A percentile compares a stretch with the other conserved stretches of the same genome.
phyloP scores from a whole-genome alignment of 2,113 vertebrate genomes.

The Oriolus oriolus region DNA sequence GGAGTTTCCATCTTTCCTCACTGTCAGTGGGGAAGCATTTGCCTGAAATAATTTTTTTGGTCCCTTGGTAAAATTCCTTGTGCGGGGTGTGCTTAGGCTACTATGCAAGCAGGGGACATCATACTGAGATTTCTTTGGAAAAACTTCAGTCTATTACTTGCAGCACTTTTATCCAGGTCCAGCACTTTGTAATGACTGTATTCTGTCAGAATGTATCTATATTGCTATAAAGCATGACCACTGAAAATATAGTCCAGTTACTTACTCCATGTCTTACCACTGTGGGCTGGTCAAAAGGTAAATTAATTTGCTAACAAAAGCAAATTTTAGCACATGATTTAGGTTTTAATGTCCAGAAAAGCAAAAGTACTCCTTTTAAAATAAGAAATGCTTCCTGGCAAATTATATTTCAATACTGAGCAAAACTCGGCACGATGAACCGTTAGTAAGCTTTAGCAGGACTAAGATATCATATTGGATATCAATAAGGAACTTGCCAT shows the following conservation, averaged over 20 bases:
- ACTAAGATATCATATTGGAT: not conserved
- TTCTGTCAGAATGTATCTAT: not conserved
- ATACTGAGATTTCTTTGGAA: not conserved
- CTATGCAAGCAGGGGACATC: not conserved
- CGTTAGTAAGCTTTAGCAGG: not conserved
- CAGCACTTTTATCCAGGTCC: not conserved
- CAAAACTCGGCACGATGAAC: not conserved
- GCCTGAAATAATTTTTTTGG: not conserved
- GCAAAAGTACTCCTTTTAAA: not conserved
- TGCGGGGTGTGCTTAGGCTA: fast-evolving
- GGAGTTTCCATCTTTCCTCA: not conserved
- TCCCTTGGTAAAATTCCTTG: not conserved
- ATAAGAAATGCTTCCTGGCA: not conserved
- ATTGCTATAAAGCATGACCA: not conserved
- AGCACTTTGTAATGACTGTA: not conserved
- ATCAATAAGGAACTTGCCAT: not conserved
- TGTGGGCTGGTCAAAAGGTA: not conserved
- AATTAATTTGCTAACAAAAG: not conserved
- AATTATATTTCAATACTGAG: not conserved
- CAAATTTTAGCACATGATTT: too few relatives aligned
- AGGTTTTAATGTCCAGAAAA: not conserved
- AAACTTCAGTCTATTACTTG: not conserved
- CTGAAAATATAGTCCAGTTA: not conserved
- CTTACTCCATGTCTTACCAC: not conserved
- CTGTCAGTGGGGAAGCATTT: not conserved